Conservation (phyloP, 2,113 vertebrate genomes). For the Tetraodon nigroviridis region DNA sequence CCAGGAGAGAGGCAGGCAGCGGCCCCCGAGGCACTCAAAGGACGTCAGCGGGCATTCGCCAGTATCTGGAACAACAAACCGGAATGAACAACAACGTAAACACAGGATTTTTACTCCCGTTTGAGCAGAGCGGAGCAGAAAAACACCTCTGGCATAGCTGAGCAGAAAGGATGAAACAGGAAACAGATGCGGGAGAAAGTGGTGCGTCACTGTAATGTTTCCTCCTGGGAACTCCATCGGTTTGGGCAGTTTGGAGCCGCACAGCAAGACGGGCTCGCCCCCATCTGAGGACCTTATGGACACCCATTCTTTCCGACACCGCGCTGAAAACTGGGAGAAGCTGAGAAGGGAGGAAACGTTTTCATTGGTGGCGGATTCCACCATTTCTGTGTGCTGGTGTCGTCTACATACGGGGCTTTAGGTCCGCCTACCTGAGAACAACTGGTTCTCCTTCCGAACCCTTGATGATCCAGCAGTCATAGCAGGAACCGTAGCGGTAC, state of each 20-base stretch:
- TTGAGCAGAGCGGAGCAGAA: too few species aligned
- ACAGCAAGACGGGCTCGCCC: conserved; percentile 57
- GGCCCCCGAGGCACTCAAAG: conserved; percentile 65
- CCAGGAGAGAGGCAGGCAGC: conserved; percentile 74
- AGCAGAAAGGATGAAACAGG: conserved; percentile 68
- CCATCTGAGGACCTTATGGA: conserved; percentile 59
- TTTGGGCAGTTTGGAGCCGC: conserved; percentile 64
- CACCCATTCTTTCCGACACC: conserved; percentile 68
- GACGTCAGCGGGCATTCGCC: conserved; percentile 53
- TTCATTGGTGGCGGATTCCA: neutral
- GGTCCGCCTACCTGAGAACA: conserved; percentile 66
- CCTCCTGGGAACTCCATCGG: conserved; percentile 70
- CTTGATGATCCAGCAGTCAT: conserved; percentile 73
- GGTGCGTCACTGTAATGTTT: conserved; percentile 72
- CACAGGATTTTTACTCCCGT: neutral
- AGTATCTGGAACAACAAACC: conserved; percentile 29
- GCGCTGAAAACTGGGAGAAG: conserved; percentile 69
- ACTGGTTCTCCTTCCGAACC: conserved; percentile 62
- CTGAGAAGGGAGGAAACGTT: conserved; percentile 35
- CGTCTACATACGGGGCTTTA: neutral
- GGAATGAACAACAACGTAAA: neutral
- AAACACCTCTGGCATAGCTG: conserved; percentile 70
- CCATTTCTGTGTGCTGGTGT: neutral
- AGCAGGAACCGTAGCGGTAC: conserved; percentile 46
- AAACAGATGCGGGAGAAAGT: conserved; percentile 63